phyloP scores from a whole-genome alignment of 2,888 invertebrate genomes.

The Amaurobius ferox region DNA sequence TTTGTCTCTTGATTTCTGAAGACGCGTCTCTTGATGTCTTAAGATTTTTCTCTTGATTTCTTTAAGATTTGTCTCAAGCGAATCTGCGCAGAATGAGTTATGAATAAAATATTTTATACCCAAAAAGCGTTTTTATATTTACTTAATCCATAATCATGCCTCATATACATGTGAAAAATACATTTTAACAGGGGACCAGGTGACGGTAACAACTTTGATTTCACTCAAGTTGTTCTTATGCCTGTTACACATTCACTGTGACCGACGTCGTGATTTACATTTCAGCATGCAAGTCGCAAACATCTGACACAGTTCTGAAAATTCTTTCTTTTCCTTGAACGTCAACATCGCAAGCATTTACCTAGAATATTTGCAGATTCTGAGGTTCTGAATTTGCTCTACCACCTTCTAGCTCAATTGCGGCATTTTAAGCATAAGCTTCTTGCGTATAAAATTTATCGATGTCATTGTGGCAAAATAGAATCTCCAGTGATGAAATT shows the following conservation, averaged over 20 bases:
- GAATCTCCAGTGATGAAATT: neutral
- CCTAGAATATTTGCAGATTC: conserved; percentile 36
- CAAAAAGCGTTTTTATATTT: too few species aligned
- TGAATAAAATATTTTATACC: too few species aligned
- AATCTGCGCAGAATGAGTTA: too few species aligned
- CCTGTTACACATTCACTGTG: conserved; percentile 11
- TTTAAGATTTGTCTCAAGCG: too few species aligned
- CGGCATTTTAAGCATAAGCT: neutral
- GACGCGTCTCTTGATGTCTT: too few species aligned
- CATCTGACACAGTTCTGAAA: conserved; percentile 24
- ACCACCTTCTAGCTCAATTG: neutral
- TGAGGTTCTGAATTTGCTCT: neutral
- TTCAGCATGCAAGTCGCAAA: conserved; percentile 19
- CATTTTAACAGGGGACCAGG: conserved; percentile 4
- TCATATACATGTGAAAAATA: conserved; percentile 1
- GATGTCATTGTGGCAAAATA: neutral
- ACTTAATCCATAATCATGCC: neutral
- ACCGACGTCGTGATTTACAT: conserved; percentile 28
- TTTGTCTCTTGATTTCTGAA: too few species aligned
- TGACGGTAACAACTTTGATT: conserved; percentile 15
- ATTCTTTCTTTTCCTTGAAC: too few species aligned
- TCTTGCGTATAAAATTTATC: neutral
- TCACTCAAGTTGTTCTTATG: conserved; percentile 12
- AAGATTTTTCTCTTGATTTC: too few species aligned
- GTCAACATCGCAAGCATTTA: neutral